These are phyloP conservation scores for Sinocyclocheilus grahami DNA, from an alignment of 2,113 vertebrate species.

Conservation along the genomic window DNA sequence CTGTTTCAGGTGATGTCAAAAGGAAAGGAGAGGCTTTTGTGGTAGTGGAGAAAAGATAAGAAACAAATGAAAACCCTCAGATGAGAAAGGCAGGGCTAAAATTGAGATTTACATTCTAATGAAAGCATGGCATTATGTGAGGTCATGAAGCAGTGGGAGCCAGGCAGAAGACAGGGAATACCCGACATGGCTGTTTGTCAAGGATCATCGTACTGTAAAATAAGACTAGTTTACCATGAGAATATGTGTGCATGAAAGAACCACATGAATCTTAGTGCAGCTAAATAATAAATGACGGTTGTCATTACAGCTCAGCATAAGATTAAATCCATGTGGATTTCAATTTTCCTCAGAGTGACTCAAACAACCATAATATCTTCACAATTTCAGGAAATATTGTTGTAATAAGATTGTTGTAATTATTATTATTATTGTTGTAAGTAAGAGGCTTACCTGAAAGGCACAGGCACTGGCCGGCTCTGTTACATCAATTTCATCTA, in stretches of 20 bases:
- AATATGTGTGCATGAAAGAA: not conserved
- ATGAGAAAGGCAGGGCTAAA: not conserved
- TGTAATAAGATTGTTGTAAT: not conserved
- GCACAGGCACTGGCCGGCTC: not conserved
- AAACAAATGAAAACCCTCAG: not conserved
- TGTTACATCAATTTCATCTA: not conserved
- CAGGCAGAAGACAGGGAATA: not conserved
- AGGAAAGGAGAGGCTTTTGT: not conserved
- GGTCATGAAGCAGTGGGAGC: not conserved
- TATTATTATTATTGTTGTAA: not conserved
- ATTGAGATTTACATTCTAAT: not conserved
- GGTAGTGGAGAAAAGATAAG: not conserved
- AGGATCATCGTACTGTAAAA: not conserved
- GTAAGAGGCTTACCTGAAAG: not conserved
- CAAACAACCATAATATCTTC: not conserved
- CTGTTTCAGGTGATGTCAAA: not conserved
- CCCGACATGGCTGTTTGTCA: not conserved
- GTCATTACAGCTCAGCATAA: not conserved
- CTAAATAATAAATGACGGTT: slow-evolving; percentile 2
- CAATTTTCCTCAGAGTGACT: not conserved
- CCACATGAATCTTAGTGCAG: not conserved
- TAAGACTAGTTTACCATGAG: not conserved
- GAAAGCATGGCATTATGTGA: not conserved
- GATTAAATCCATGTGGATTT: not conserved
- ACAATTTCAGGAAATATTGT: not conserved